A percentile compares a stretch with the other conserved stretches of the same genome.
Conservation (phyloP, 2,888 invertebrate species). For the Patella ulyssiponensis region DNA sequence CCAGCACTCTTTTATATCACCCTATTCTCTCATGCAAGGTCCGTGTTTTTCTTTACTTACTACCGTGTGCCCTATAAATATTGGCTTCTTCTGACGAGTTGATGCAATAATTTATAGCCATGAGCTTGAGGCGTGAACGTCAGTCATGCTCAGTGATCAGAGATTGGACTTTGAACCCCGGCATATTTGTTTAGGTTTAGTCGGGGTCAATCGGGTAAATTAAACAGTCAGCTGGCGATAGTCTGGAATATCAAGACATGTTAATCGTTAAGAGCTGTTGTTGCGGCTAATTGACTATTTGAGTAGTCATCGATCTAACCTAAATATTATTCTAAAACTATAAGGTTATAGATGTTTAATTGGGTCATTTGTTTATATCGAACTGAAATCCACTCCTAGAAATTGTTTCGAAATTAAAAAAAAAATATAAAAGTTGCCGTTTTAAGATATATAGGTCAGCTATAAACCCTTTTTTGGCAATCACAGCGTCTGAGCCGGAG, state of each 20-base stretch:
- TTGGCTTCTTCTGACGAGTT: background rate
- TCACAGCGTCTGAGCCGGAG: too few species aligned
- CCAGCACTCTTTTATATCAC: background rate
- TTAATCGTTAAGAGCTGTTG: too few species aligned
- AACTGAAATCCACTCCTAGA: too few species aligned
- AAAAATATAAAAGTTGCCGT: too few species aligned
- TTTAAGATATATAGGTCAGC: too few species aligned
- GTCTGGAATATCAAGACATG: background rate
- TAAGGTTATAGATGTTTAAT: too few species aligned
- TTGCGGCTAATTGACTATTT: too few species aligned
- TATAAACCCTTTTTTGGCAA: too few species aligned
- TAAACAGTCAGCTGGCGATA: background rate
- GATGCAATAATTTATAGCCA: constrained; percentile 3
- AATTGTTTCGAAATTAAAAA: too few species aligned
- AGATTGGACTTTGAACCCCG: constrained; percentile 4
- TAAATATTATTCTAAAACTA: too few species aligned
- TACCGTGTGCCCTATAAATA: background rate
- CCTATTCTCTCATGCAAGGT: background rate
- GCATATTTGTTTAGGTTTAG: background rate
- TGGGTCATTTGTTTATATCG: too few species aligned
- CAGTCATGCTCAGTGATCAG: constrained; percentile 7
- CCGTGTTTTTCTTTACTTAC: background rate
- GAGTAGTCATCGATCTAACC: too few species aligned
- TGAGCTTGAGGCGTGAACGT: constrained; percentile 8
- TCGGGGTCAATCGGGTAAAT: background rate